Base-by-base conservation (phyloP, 2,888 invertebrate genomes). In the Calephelis perditalis region DNA sequence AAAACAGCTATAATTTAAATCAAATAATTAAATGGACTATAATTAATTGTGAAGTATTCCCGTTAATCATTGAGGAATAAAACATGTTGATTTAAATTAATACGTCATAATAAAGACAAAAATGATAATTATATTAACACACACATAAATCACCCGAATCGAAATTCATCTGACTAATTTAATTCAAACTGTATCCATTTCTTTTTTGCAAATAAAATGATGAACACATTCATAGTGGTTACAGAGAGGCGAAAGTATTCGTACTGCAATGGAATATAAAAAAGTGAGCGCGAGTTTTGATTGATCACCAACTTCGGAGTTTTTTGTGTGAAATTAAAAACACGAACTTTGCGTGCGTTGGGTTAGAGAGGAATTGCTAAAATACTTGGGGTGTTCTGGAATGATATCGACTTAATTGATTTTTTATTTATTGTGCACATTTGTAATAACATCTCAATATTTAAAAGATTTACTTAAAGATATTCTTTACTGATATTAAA, bases 271-370 rank as follows among this genome's bases (percentile, higher is more conserved):
- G 81, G 81, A 83, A 83, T 82, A 79, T 81, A 83, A 81, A 82
- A 84, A 86, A 85, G 74, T 76, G 76, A 77, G 76, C 82, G 76
- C 78, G 80, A 79, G 80, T 83, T 87, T 86, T 90, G 90, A 90
- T 90, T 90, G 90, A 90, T 90, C 89, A 90, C 90, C 89, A 77
- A 81, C 78, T 82, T 40, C 81, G 70, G 72, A 79, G 80, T 81
- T 90, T 86, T 88, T 90, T 89, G 84, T 86, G 83, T 84, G 84
- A 86, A 89, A 90, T 90, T 90, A 90, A 88, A 89, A 88, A 87
- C 82, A 76, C 78, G 82, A 75, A 81, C 76, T 82, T 82, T 78
- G 82, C 84, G 84, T 85, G 82, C 84, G 82, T 82, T 78, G 87
- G 85, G 87, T 88, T 85, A 82, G 83, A 82, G 81, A 84, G 81